phyloP scores from a whole-genome alignment of 2,797 vertebrate genomes.

The Melanitta fusca region DNA sequence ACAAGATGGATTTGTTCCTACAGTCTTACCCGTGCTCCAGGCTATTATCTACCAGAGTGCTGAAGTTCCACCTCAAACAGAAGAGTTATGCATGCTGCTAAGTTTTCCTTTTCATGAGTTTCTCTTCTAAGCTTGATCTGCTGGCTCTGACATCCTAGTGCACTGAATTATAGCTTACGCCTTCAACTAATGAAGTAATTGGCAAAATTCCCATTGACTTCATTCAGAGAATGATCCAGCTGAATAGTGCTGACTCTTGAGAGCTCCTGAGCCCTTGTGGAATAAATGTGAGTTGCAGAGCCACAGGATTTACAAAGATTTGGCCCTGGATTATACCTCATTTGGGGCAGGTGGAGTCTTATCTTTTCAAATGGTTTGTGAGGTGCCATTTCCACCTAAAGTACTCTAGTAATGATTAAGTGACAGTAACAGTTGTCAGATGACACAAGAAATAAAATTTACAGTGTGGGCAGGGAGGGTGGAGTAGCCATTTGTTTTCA shows the following conservation, averaged over 20 bases:
- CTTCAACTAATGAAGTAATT: neutral
- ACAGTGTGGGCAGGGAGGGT: neutral
- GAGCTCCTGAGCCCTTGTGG: neutral
- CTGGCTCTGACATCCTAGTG: neutral
- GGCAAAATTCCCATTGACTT: slow-evolving; percentile 47
- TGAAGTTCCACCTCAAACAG: neutral
- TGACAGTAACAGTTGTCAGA: neutral
- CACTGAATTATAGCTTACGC: neutral
- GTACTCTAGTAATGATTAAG: neutral
- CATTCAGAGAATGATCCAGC: neutral
- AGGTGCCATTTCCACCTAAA: neutral
- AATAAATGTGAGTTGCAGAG: neutral
- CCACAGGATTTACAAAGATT: neutral
- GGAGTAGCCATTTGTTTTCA: neutral
- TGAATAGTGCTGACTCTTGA: neutral
- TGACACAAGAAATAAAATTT: neutral
- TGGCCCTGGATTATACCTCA: neutral
- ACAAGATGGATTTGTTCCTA: neutral
- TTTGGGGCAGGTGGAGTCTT: neutral
- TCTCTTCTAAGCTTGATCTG: neutral
- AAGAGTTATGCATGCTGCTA: neutral
- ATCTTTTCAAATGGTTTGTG: neutral
- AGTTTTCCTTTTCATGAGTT: neutral
- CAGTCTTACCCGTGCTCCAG: neutral
- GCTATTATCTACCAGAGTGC: neutral